phyloP scores from a whole-genome alignment of 2,797 vertebrate genomes.

The Chaetodon trifasciatus region DNA sequence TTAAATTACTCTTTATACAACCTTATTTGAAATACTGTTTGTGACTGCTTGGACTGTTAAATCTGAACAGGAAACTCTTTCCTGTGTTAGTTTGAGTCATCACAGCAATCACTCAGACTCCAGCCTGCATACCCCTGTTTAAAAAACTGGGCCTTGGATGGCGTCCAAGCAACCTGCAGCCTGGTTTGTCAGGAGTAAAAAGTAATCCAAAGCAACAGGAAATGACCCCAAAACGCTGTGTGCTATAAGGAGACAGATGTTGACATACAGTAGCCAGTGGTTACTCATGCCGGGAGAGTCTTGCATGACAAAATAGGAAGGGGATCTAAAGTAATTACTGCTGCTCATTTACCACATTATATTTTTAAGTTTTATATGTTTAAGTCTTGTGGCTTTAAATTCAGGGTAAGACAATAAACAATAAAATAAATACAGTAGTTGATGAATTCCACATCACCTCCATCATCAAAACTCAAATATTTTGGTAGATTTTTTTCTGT shows the following conservation, averaged over 20 bases:
- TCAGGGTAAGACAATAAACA: background rate
- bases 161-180: slow-evolving; percentile 43
- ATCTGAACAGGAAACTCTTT: slow-evolving; percentile 22
- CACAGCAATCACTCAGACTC: slow-evolving; percentile 27
- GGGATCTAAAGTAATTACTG: background rate
- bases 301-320: slow-evolving; percentile 5
- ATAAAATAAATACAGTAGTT: background rate
- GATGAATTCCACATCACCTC: background rate
- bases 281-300: slow-evolving; percentile 4
- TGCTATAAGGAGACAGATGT: slow-evolving; percentile 49
- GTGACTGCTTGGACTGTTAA: slow-evolving; percentile 10
- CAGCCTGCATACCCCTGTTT: background rate
- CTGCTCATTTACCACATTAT: background rate
- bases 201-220: slow-evolving; percentile 46
- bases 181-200: slow-evolving; percentile 42
- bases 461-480: background rate
- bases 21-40: slow-evolving; percentile 12
- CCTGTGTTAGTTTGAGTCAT: slow-evolving; percentile 13
- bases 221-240: slow-evolving; percentile 41
- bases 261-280: slow-evolving; percentile 28
- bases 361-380: no score
- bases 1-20: slow-evolving; percentile 8
- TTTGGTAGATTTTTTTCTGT: slow-evolving; percentile 14
- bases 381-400: slow-evolving; percentile 4
- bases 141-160: slow-evolving; percentile 32